Base-by-base conservation (phyloP, 2,113 vertebrate species). In the Bombycilla garrulus region DNA sequence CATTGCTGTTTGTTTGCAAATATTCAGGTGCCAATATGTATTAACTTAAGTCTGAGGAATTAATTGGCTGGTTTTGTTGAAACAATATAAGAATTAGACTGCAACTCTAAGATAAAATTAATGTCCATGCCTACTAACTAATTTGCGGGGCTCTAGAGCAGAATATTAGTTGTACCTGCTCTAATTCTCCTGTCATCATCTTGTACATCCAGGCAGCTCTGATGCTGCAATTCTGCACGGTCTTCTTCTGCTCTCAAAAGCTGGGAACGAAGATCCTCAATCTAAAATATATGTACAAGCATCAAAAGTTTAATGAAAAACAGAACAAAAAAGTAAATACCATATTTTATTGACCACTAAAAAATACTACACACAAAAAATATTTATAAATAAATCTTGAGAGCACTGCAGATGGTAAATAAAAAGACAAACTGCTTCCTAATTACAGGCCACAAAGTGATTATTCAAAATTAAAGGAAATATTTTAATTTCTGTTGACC, bases 181-280 rank as follows among this genome's bases (percentile, higher is more conserved):
- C 96, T 97, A 80, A 97, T 83, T 76, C 96, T 97, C 88, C 96
- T 96, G 82, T 98, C 97, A 87, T 97, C 97, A 65, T 97, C 98
- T 57, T 98, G 97, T 35, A 96, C 95, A 84, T 98, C 97, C 45
- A 93, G 90, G 58, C 86, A 95, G 86, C 61, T 97, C 83, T 96
- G 97, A 61, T 96, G 97, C 10, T 99, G 98, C 86, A 99, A 96
- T 62, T 98, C 98, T 24, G 78, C 92, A 50, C 97, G 98, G 66
- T 98, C 98, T 3, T 98, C 97, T 97, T 98, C 98, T 36, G 96
- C 97, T 98, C 98, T 98, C 81, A 97, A 64, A 74, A 99, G 98
- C 36, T 99, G 98, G 22, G 95, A 95, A 20, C 95, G 98, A 92
- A 99, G 97, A 83, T 98, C 98, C 82, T 99, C 98, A 92, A 99